Percentiles rank a stretch among this genome's conserved stretches.
These are phyloP conservation scores for Folsomia manolachei DNA, from an alignment of 2,888 invertebrate species.

Conservation along the genomic window DNA sequence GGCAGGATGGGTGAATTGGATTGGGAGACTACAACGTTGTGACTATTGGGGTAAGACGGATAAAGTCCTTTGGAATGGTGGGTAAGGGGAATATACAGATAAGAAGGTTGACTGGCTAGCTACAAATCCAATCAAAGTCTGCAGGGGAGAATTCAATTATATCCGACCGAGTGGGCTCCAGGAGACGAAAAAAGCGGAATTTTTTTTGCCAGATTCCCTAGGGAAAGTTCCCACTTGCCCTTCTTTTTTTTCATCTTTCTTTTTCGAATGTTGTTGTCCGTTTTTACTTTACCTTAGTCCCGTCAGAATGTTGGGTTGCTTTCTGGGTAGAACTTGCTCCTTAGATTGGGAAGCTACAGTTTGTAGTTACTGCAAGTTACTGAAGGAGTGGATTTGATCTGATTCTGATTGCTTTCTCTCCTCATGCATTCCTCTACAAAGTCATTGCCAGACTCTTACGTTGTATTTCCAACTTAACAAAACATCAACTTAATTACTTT, in stretches of 20 bases:
- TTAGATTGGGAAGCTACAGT: too few relatives aligned
- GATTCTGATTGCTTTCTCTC: neutral
- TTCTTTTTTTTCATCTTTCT: neutral
- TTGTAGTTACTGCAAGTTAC: too few relatives aligned
- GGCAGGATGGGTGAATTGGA: neutral
- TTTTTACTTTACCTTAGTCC: too few relatives aligned
- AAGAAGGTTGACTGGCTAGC: neutral
- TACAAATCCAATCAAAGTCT: slow-evolving; percentile 17
- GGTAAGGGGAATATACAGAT: too few relatives aligned
- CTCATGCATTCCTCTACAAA: neutral
- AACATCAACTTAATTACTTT: neutral
- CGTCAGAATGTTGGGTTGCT: neutral
- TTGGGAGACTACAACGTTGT: neutral
- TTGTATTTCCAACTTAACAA: neutral
- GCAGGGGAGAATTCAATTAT: slow-evolving; percentile 20
- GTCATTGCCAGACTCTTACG: neutral
- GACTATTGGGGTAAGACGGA: neutral
- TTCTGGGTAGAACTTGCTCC: neutral
- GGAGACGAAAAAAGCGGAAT: neutral
- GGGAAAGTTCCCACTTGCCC: neutral
- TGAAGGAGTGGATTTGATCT: neutral
- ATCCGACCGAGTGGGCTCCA: neutral
- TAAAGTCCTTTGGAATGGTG: too few relatives aligned
- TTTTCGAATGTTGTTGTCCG: neutral
- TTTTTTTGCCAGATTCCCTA: neutral